Evolutionary conservation across 2,113 vertebrate genomes (phyloP).

Genomic region (Perccottus glenii): DNA sequence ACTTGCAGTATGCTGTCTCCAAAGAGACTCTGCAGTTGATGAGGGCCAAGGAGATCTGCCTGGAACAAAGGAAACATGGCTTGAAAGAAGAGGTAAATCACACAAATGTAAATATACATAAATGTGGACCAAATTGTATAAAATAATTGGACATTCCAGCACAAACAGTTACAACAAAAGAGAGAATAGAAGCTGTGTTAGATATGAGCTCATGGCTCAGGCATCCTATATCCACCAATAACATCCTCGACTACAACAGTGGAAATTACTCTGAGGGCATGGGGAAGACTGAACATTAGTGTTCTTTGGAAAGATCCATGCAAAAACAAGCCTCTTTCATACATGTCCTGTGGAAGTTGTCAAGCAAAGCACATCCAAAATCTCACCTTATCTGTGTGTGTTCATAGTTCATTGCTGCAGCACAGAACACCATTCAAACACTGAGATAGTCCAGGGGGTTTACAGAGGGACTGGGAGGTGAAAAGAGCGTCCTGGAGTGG

Average conservation of each 20-base stretch:
- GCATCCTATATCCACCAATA: constrained; percentile 41
- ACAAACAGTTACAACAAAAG: not conserved
- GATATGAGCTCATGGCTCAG: constrained; percentile 47
- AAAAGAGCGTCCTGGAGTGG: no score
- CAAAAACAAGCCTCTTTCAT: no score
- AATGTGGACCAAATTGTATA: not conserved
- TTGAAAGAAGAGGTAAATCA: constrained; percentile 90
- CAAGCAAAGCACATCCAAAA: not conserved
- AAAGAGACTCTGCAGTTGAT: constrained; percentile 97
- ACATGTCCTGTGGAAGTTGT: no score
- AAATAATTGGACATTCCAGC: not conserved
- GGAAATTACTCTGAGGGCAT: constrained; percentile 44
- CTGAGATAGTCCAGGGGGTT: no score
- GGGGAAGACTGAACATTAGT: constrained; percentile 6
- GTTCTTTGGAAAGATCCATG: not conserved
- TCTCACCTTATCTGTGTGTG: not conserved
- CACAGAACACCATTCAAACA: no score
- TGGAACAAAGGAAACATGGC: constrained; percentile 94
- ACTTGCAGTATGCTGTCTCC: constrained; percentile 91
- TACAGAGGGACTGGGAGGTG: no score
- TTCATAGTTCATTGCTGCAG: no score
- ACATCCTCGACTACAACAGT: constrained; percentile 40
- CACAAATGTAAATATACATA: not conserved
- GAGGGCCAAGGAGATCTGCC: constrained; percentile 96
- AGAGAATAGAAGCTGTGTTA: constrained; percentile 12